phyloP scores from a whole-genome alignment of 2,113 vertebrate genomes.

The Pardalotus punctatus region DNA sequence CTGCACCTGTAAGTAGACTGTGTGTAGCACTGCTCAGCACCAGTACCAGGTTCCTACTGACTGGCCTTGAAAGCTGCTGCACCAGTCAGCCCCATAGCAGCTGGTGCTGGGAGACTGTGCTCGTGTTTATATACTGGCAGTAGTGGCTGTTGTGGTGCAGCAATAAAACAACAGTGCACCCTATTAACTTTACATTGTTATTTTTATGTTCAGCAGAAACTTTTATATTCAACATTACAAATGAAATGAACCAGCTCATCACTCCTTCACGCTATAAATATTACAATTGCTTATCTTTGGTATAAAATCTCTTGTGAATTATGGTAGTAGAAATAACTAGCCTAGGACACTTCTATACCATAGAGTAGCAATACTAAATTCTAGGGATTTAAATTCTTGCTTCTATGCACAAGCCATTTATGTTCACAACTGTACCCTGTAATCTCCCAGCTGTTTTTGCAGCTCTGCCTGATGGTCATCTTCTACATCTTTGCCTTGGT shows the following conservation, averaged over 20 bases:
- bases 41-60: not conserved
- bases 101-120: not conserved
- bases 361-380: rapidly evolving
- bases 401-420: not conserved
- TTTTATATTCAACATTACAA: not conserved
- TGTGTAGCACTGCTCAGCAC: not conserved
- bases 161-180: not conserved
- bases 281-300: not conserved
- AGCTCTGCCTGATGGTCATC: conserved; percentile 87
- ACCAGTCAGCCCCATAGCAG: rapidly evolving
- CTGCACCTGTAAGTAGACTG: not conserved
- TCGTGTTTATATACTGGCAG: not conserved
- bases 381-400: not conserved
- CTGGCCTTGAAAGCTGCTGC: not conserved
- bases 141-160: not conserved
- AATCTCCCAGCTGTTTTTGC: conserved; percentile 87
- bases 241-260: not conserved
- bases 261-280: not conserved
- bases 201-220: not conserved
- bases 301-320: not conserved
- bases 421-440: conserved; percentile 74
- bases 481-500: conserved; percentile 80
- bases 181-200: not conserved
- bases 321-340: not conserved
- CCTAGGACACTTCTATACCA: not conserved